These are phyloP conservation scores for Grantiella picta DNA, from an alignment of 2,113 vertebrate species.

Conservation along the genomic window DNA sequence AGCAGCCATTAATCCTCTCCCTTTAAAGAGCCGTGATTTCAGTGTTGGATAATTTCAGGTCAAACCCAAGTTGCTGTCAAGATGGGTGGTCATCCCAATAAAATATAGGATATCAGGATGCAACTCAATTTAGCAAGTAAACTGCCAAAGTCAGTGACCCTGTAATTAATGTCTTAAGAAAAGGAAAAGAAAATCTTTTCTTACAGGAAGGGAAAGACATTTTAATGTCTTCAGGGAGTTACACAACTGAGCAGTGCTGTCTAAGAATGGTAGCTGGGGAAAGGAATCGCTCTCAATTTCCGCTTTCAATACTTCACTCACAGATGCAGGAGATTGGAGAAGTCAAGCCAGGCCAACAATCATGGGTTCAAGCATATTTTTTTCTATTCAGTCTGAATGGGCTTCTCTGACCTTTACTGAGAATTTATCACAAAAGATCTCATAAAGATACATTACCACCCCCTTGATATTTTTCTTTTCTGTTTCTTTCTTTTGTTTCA, in stretches of 20 bases:
- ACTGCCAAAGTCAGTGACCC: conserved; percentile 49
- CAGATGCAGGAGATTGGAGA: conserved; percentile 28
- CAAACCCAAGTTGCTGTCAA: conserved; percentile 38
- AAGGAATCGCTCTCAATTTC: not conserved
- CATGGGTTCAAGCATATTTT: not conserved
- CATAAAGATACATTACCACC: not conserved
- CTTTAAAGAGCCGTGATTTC: not conserved
- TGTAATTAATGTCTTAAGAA: conserved; percentile 47
- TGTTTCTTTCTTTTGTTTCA: not conserved
- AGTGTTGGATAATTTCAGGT: conserved; percentile 18
- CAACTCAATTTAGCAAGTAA: conserved; percentile 44
- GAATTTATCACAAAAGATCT: not conserved
- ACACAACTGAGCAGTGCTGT: not conserved
- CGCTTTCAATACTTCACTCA: not conserved
- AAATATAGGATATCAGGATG: conserved; percentile 45
- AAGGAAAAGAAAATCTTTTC: conserved; percentile 42
- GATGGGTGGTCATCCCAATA: conserved; percentile 50
- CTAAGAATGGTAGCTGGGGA: conserved; percentile 2
- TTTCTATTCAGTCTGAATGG: not conserved
- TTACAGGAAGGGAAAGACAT: conserved; percentile 57
- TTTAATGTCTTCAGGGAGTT: conserved; percentile 53
- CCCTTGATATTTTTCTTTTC: not conserved
- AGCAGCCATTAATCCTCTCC: not conserved
- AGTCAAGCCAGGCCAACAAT: not conserved
- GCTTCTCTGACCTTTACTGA: not conserved